Percentiles rank a stretch among this genome's conserved stretches.
phyloP scores from a whole-genome alignment of 2,888 invertebrate species.

The Augiades crinisus region DNA sequence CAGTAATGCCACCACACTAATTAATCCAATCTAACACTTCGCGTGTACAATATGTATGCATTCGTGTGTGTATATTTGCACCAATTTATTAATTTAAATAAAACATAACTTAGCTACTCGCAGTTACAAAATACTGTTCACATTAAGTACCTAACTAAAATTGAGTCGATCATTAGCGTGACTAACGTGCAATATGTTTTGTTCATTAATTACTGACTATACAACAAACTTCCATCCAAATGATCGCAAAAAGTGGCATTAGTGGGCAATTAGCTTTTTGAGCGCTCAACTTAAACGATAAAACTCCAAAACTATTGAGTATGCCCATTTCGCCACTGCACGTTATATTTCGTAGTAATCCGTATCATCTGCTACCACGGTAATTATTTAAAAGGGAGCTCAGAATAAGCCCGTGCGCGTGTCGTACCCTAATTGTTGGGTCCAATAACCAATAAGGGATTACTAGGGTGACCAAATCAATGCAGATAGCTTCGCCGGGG shows the following conservation, averaged over 20 bases:
- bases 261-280: conserved; percentile 8
- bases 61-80: no score
- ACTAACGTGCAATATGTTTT: conserved; percentile 1
- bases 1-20: no score
- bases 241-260: conserved; percentile 8
- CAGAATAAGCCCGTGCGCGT: conserved; percentile 68
- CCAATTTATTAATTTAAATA: no score
- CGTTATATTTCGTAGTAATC: conserved; percentile 58
- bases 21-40: no score
- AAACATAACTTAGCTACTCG: no score
- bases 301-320: conserved; percentile 13
- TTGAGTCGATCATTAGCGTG: conserved; percentile 6
- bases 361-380: conserved; percentile 78
- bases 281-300: conserved; percentile 2
- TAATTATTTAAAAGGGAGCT: conserved; percentile 77
- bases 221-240: conserved; percentile 15
- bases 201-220: conserved; percentile 9
- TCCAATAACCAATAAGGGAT: conserved; percentile 67
- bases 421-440: conserved; percentile 73
- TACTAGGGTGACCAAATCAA: conserved; percentile 50
- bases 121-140: no score
- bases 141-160: no score
- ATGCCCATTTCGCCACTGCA: conserved; percentile 30
- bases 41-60: no score
- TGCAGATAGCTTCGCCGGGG: conserved; percentile 24